Conservation (phyloP, 2,113 vertebrate genomes). For the Epinephelus lanceolatus region DNA sequence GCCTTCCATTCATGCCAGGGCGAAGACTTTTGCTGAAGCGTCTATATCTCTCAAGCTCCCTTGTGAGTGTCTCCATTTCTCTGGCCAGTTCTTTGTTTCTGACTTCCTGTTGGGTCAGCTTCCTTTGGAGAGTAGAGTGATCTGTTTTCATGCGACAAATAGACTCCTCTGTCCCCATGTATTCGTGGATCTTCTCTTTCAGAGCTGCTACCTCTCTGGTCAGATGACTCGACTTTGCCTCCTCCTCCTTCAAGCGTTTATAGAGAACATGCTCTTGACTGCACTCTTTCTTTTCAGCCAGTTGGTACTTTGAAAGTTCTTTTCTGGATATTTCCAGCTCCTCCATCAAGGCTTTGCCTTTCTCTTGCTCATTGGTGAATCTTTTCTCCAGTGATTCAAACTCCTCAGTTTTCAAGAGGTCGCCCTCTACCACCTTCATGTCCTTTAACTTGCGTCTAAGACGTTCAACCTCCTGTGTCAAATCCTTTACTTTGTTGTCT, state of each 20-base stretch:
- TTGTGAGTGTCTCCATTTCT: slow-evolving; percentile 94
- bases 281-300: slow-evolving; percentile 93
- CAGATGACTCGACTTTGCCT: slow-evolving; percentile 93
- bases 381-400: slow-evolving; percentile 92
- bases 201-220: slow-evolving; percentile 93
- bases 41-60: slow-evolving; percentile 94
- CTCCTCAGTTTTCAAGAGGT: slow-evolving; percentile 93
- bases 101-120: slow-evolving; percentile 94
- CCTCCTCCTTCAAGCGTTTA: slow-evolving; percentile 93
- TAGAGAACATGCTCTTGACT: slow-evolving; percentile 93
- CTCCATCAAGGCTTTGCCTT: slow-evolving; percentile 89
- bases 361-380: slow-evolving; percentile 90
- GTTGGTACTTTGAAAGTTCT: slow-evolving; percentile 92
- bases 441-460: slow-evolving; percentile 93
- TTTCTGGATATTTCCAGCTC: slow-evolving; percentile 91
- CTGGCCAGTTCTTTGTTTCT: slow-evolving; percentile 93
- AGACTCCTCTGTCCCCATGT: slow-evolving; percentile 92
- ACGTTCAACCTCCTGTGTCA: slow-evolving; percentile 95
- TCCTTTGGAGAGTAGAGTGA: slow-evolving; percentile 91
- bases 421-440: slow-evolving; percentile 93
- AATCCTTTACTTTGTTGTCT: slow-evolving; percentile 96
- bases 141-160: slow-evolving; percentile 92
- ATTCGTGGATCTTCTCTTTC: slow-evolving; percentile 97
- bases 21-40: slow-evolving; percentile 93
- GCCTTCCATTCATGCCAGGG: slow-evolving; percentile 91